Evolutionary conservation across 2,797 vertebrate genomes (phyloP).

Genomic region (Pseudopleuronectes americanus): DNA sequence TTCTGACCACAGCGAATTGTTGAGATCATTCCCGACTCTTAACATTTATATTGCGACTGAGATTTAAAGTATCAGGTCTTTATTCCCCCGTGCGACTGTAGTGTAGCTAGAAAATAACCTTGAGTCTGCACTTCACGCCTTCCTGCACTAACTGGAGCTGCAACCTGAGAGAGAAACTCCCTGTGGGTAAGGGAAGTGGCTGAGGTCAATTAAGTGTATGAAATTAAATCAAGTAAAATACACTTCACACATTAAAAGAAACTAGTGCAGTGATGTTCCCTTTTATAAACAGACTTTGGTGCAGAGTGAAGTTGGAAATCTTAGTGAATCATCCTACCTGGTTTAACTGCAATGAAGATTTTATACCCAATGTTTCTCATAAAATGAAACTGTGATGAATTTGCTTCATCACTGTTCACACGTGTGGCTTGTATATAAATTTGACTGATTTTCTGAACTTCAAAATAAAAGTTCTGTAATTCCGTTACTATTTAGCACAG

Average conservation of each 20-base stretch:
- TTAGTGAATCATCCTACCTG: too few relatives aligned
- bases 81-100: background rate
- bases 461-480: constrained; percentile 1
- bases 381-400: too few relatives aligned
- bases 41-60: background rate
- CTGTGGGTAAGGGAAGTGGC: background rate
- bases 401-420: too few relatives aligned
- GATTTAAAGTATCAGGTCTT: constrained; percentile 24
- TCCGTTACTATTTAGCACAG: too few relatives aligned
- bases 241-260: constrained; percentile 8
- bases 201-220: constrained; percentile 20
- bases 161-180: constrained; percentile 20
- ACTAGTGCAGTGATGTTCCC: too few relatives aligned
- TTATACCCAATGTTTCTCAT: too few relatives aligned
- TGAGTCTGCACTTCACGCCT: constrained; percentile 19
- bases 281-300: too few relatives aligned
- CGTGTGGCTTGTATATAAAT: too few relatives aligned
- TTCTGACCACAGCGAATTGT: constrained; percentile 4
- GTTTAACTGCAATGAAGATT: too few relatives aligned
- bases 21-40: constrained; percentile 1
- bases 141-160: constrained; percentile 22
- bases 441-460: too few relatives aligned
- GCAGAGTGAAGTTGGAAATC: too few relatives aligned
- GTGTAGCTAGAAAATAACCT: constrained; percentile 32
- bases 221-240: constrained; percentile 31